phyloP scores from a whole-genome alignment of 2,888 invertebrate genomes.

The Leucoma salicis region DNA sequence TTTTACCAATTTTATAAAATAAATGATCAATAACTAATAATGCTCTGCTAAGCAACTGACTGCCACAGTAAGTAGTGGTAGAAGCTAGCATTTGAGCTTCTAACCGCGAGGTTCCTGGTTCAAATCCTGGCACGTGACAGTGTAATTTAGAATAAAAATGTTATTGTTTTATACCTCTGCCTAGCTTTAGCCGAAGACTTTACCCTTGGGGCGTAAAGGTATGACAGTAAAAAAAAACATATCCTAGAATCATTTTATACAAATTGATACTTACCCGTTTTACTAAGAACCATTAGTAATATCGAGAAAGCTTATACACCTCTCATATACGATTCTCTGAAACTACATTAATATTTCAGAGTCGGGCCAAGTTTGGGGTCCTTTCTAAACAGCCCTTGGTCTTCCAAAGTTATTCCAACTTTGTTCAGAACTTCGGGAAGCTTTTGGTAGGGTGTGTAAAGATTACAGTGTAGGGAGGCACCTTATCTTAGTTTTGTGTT shows the following conservation, averaged over 20 bases:
- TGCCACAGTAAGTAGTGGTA: too few species aligned
- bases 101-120: too few species aligned
- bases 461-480: constrained; percentile 69
- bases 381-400: constrained; percentile 82
- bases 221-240: too few species aligned
- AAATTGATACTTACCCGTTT: constrained; percentile 32
- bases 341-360: constrained; percentile 82
- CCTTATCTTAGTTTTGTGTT: constrained; percentile 72
- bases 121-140: too few species aligned
- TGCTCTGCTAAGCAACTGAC: too few species aligned
- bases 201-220: too few species aligned
- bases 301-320: constrained; percentile 55
- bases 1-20: not conserved
- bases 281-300: constrained; percentile 48
- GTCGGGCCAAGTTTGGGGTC: constrained; percentile 68
- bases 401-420: constrained; percentile 81
- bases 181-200: too few species aligned
- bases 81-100: too few species aligned
- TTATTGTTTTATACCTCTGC: too few species aligned
- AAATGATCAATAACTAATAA: too few species aligned
- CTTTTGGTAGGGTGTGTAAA: constrained; percentile 66
- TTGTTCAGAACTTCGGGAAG: constrained; percentile 60
- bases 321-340: constrained; percentile 77
- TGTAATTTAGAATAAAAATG: too few species aligned
- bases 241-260: not conserved